A percentile compares a stretch with the other conserved stretches of the same genome.
These are phyloP conservation scores for Caenorhabditis sp. DNA, from an alignment of 2,888 invertebrate species.

Conservation along the genomic window DNA sequence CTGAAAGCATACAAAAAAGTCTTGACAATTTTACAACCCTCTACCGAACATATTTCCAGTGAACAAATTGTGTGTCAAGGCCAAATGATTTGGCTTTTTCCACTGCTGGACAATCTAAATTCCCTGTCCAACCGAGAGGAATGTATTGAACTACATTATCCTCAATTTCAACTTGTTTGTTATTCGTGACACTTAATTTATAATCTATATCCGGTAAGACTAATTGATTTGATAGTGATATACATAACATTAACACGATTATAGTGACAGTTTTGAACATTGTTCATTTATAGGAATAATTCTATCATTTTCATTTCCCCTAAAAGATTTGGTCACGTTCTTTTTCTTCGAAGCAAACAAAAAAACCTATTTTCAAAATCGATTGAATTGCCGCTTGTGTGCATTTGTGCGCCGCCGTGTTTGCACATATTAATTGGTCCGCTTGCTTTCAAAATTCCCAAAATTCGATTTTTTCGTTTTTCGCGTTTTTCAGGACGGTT, in stretches of 20 bases:
- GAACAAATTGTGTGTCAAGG: too few relatives aligned
- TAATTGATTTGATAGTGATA: neutral
- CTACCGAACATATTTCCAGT: too few relatives aligned
- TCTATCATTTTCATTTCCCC: neutral
- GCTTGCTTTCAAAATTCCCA: slow-evolving; percentile 9
- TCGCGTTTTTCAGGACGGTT: neutral
- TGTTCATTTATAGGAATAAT: neutral
- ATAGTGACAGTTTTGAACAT: neutral
- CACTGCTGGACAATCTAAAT: neutral
- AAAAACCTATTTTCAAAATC: neutral
- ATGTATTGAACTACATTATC: neutral
- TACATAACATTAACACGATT: neutral
- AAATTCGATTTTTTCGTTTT: slow-evolving; percentile 4
- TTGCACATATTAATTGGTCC: slow-evolving; percentile 15
- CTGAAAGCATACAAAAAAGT: neutral
- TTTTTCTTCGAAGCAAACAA: neutral
- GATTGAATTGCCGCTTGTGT: neutral
- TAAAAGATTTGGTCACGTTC: neutral
- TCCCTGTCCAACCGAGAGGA: neutral
- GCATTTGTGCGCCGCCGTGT: slow-evolving; percentile 19
- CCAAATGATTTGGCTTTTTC: too few relatives aligned
- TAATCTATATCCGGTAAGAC: neutral
- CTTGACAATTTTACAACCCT: too few relatives aligned
- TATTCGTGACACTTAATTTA: neutral
- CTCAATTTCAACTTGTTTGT: neutral